Base-by-base conservation (phyloP, 92 coral and sea anemone species). In the Porites cylindrica region DNA sequence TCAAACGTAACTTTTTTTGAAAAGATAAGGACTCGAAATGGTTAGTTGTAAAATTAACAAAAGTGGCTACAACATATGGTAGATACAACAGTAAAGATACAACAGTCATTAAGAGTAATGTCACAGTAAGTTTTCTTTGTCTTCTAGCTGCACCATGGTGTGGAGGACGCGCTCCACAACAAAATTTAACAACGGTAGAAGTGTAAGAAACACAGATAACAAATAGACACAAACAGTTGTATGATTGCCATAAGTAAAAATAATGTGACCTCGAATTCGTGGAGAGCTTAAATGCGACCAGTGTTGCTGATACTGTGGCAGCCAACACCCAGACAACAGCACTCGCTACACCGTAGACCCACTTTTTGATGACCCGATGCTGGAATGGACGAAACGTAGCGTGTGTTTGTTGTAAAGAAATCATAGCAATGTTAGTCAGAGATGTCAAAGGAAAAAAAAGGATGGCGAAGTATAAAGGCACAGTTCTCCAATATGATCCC, bases 351-450 rank as follows among this genome's bases (percentile, higher is more conserved):
- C 17, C 16, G 43, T 61, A 63, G 38, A 78, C 58, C 52, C 54
- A 14, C 17, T 17, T 62, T 11, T 17, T 60, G 9, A 32, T 11
- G 2, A 38, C 14, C 10, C 23, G 59, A n/a, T 78, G 58, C 13
- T n/a, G 9, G 18, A 43, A 38, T 10, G 71, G 70, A 38, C 58
- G 58, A 29, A 78, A 32, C 19, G 58, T 38, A 0, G 59, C 71
- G 43, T 78, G 66, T 59, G 63, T 19, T 78, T 70, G 70, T 53
- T 63, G 59, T 17, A 78, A 12, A 43, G 82, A 78, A 18, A 78
- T 78, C 32, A 54, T 54, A 61, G 23, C 71, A 51, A 78, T 51
- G 62, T 32, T 78, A 1, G 59, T 53, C 1, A 78, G 70, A 32
- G 59, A 78, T 18, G 78, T 19, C 63, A 75, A 20, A 24, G 85